These are phyloP conservation scores for Gallinago solitaria DNA, from an alignment of 2,797 vertebrate genomes.

Conservation along the genomic window DNA sequence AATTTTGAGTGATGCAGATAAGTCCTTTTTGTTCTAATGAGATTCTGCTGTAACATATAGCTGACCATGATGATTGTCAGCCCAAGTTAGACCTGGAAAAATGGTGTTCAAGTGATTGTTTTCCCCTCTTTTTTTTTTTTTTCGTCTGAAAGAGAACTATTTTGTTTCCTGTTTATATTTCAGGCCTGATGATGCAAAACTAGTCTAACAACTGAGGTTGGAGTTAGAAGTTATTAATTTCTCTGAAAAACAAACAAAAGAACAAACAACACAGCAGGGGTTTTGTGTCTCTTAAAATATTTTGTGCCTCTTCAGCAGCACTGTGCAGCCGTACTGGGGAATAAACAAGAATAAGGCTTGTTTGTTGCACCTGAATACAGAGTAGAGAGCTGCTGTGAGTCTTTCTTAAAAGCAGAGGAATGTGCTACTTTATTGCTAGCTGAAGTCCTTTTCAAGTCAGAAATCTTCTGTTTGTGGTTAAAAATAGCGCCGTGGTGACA, in stretches of 20 bases:
- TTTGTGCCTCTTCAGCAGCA: not conserved
- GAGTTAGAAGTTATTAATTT: not conserved
- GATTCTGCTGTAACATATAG: not conserved
- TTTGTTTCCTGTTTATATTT: not conserved
- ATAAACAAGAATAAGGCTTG: not conserved
- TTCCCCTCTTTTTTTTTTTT: not conserved
- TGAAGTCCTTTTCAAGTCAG: not conserved
- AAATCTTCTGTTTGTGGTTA: not conserved
- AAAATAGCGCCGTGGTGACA: not conserved
- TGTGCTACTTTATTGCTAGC: not conserved
- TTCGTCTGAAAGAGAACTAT: not conserved
- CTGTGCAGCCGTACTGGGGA: accelerated
- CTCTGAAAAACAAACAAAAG: not conserved
- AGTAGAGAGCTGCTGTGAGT: not conserved
- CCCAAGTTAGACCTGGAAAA: not conserved
- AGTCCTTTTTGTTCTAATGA: not conserved
- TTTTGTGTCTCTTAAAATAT: not conserved
- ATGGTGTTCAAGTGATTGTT: not conserved
- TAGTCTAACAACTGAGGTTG: not conserved
- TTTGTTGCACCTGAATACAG: not conserved
- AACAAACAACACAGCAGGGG: not conserved
- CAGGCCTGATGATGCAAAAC: not conserved
- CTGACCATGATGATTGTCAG: not conserved
- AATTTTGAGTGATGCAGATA: not conserved
- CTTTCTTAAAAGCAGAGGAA: not conserved